Conservation (phyloP, 1,140 invertebrate genomes). For the Tachypleus tridentatus region DNA sequence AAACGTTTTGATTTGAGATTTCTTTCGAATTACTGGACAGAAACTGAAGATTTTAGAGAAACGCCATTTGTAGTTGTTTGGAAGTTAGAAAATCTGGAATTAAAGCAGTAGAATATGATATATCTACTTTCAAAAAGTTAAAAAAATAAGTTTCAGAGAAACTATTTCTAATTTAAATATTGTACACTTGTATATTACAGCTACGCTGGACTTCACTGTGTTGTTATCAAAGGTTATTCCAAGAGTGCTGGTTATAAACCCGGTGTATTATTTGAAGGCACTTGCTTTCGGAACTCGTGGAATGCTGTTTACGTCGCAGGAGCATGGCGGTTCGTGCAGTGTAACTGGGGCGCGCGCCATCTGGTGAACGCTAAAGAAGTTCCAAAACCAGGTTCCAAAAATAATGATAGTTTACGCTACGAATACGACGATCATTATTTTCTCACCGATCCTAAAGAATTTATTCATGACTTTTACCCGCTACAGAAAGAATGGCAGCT, state of each 20-base stretch:
- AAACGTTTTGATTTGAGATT: too few species aligned
- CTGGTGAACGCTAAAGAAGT: constrained; percentile 90
- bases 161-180: too few species aligned
- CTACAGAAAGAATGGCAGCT: constrained; percentile 94
- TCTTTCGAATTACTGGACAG: too few species aligned
- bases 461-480: constrained; percentile 98
- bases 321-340: constrained; percentile 96
- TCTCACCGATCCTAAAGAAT: constrained; percentile 94
- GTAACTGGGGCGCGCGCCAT: constrained; percentile 97
- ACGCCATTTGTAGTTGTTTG: too few species aligned
- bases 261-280: constrained; percentile 89
- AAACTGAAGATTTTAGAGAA: too few species aligned
- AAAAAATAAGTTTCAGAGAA: too few species aligned
- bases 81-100: too few species aligned
- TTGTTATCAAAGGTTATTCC: constrained; percentile 97
- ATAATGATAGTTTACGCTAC: constrained; percentile 54
- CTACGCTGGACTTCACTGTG: constrained; percentile 95
- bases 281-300: constrained; percentile 95
- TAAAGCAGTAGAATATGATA: too few species aligned
- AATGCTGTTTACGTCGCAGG: constrained; percentile 96
- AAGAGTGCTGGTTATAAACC: constrained; percentile 98
- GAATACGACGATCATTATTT: constrained; percentile 99
- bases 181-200: constrained; percentile 40
- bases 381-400: constrained; percentile 56
- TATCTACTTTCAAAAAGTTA: too few species aligned